Conservation (phyloP, 37 sponge, comb jelly and placozoan genomes). For the Oopsacas minuta region DNA sequence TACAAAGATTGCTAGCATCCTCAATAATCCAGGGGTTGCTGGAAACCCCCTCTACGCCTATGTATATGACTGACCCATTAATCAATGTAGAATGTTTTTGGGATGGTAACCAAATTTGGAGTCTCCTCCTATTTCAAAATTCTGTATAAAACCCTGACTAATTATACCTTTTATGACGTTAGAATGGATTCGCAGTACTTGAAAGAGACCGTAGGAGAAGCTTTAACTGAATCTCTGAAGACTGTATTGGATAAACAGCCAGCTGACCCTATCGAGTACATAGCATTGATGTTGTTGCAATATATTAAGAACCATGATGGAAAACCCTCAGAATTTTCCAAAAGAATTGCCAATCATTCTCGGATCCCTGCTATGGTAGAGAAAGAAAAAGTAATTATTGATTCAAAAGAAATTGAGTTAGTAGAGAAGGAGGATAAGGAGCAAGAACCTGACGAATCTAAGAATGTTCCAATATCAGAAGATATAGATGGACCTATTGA, state of each 20-base stretch:
- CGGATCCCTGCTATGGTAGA: neutral
- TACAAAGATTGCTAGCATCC: too few species aligned
- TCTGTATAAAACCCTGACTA: too few species aligned
- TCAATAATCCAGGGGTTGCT: too few species aligned
- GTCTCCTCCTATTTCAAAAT: too few species aligned
- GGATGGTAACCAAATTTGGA: too few species aligned
- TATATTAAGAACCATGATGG: constrained; percentile 27
- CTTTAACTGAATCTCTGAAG: constrained; percentile 34
- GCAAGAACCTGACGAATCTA: neutral
- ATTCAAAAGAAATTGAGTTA: too few species aligned
- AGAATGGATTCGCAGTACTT: constrained; percentile 58
- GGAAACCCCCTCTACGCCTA: too few species aligned
- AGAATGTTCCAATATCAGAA: neutral
- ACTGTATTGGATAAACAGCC: constrained; percentile 34
- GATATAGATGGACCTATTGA: neutral
- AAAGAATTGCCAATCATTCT: neutral
- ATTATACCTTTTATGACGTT: too few species aligned
- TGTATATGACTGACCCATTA: too few species aligned
- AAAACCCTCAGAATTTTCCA: neutral
- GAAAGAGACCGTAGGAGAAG: constrained; percentile 31
- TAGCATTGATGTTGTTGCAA: constrained; percentile 45
- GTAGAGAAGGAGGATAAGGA: neutral
- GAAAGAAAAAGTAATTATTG: too few species aligned
- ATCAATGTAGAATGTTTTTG: too few species aligned
- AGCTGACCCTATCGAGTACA: constrained; percentile 51